Base-by-base conservation (phyloP, 2,113 vertebrate genomes). In the Podarcis raffonei region DNA sequence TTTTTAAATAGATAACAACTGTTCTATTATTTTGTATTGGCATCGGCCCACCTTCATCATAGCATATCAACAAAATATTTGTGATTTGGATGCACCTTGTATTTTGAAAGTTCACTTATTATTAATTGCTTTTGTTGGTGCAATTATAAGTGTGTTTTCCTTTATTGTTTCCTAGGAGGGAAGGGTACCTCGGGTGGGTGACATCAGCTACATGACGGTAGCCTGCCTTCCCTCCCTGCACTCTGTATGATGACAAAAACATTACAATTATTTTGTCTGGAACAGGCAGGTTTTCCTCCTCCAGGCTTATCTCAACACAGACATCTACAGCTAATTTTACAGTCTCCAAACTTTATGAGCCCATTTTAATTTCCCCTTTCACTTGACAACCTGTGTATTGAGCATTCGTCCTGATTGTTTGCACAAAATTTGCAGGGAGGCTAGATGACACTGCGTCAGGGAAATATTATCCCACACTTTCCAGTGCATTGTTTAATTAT, bases 1-100 rank as follows among this genome's bases (percentile, higher is more conserved):
- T 87, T 87, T 71, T 83, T 53, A 88, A 79, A 83, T 37, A 48
- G 81, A 87, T 83, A 90, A 78, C 80, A 83, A 42, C 20, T 27
- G 53, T 87, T 87, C 80, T 72, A 62, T 68, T 83, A 87, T 83
- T 59, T 72, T 77, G 65, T 74, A 83, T 42, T 59, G 84, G 84
- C 59, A 48, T 20, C 48, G 23, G 42, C 13, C 13, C 62, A 13
- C 27, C 7, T 30, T 75, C 59, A 90, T 77, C 39, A 87, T 16
- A 83, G 32, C 7, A 79, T 39, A 87, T 39, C 57, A 57, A 15
- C 62, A 78, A 57, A 87, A 90, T 79, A 62, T 87, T 90, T 90
- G 32, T 71, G 48, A 27, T 75, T 74, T 53, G 30, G 39, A 75
- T 66, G 30, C 59, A 72, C 39, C 25, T 68, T 74, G 75, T 4